phyloP scores from a whole-genome alignment of 2,888 invertebrate genomes.

The Catocala fraxini region DNA sequence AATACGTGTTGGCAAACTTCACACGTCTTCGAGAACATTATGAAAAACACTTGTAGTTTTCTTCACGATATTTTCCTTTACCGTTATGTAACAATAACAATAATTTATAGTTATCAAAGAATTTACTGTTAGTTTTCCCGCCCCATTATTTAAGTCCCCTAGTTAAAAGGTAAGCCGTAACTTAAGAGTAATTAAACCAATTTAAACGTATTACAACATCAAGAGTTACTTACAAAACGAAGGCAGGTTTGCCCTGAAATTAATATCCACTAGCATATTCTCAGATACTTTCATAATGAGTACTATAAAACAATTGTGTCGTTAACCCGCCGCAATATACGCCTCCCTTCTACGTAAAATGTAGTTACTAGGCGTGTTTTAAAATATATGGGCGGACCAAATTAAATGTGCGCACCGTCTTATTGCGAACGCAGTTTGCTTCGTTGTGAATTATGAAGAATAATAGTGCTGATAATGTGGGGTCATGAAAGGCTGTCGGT shows the following conservation, averaged over 20 bases:
- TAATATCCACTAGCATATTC: conserved; percentile 60
- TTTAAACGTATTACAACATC: conserved; percentile 32
- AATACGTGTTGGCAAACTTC: no score
- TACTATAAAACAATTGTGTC: conserved; percentile 79
- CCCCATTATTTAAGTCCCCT: background rate
- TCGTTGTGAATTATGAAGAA: conserved; percentile 51
- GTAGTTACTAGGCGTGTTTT: conserved; percentile 64
- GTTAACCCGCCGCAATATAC: conserved; percentile 73
- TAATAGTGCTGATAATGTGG: conserved; percentile 22
- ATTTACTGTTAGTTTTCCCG: no score
- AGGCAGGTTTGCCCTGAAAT: conserved; percentile 52
- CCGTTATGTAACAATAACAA: no score
- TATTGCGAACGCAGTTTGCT: conserved; percentile 49
- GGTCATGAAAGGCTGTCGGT: background rate
- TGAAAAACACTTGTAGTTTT: no score
- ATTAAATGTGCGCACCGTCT: conserved; percentile 62
- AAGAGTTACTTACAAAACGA: conserved; percentile 31
- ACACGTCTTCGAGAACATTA: no score
- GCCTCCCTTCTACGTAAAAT: conserved; percentile 68
- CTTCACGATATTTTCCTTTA: no score
- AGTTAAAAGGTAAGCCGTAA: background rate
- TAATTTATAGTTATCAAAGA: no score
- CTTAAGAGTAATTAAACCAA: conserved; percentile 43
- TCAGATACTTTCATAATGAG: conserved; percentile 77
- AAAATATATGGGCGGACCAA: conserved; percentile 70